These are phyloP conservation scores for Lordiphosa stackelbergi DNA, from an alignment of 1,140 invertebrate genomes.

Conservation along the genomic window DNA sequence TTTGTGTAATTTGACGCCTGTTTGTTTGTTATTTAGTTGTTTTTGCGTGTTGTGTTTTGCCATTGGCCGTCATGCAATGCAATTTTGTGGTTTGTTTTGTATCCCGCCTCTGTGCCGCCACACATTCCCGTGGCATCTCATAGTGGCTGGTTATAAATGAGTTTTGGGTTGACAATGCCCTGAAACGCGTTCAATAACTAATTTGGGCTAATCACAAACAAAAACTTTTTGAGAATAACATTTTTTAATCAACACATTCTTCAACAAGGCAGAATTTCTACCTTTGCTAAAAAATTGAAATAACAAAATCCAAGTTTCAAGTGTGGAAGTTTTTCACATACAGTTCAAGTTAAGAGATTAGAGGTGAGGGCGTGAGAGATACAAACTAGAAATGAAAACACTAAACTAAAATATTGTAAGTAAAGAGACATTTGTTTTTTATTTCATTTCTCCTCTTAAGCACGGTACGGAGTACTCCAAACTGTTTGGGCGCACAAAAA, in stretches of 20 bases:
- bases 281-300: too few relatives aligned
- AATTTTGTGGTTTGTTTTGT: slow-evolving; percentile 64
- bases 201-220: slow-evolving; percentile 49
- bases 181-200: slow-evolving; percentile 41
- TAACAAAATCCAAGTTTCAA: too few relatives aligned
- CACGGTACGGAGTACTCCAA: too few relatives aligned
- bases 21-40: slow-evolving; percentile 74
- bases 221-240: slow-evolving; percentile 9
- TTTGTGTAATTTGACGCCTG: slow-evolving; percentile 73
- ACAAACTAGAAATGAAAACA: too few relatives aligned
- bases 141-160: slow-evolving; percentile 54
- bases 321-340: too few relatives aligned
- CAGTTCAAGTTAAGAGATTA: too few relatives aligned
- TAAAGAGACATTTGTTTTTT: too few relatives aligned
- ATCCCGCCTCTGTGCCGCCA: slow-evolving; percentile 10
- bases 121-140: background rate
- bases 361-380: too few relatives aligned
- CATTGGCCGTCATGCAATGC: slow-evolving; percentile 68
- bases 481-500: too few relatives aligned
- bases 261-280: too few relatives aligned
- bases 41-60: slow-evolving; percentile 47
- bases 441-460: too few relatives aligned
- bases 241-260: slow-evolving; percentile 4
- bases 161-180: slow-evolving; percentile 43
- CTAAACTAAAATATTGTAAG: too few relatives aligned